Evolutionary conservation across 1,140 invertebrate genomes (phyloP).

Genomic region (Drosophila repleta): DNA sequence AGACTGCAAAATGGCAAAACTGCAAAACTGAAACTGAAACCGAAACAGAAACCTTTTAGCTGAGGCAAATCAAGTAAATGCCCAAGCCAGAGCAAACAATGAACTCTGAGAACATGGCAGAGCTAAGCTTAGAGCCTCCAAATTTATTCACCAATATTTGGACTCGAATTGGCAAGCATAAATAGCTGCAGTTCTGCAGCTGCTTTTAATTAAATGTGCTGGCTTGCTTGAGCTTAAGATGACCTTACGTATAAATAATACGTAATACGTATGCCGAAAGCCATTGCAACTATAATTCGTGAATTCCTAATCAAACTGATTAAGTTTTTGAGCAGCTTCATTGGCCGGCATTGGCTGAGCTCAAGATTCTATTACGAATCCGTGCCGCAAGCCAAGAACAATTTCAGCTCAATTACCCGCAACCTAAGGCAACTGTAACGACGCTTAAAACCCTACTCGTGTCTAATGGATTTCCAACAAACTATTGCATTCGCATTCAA

Average conservation of each 20-base stretch:
- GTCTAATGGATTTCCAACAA: constrained; percentile 40
- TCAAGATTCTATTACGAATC: constrained; percentile 19
- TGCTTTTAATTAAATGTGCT: constrained; percentile 46
- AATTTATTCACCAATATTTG: constrained; percentile 4
- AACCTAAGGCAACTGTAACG: background rate
- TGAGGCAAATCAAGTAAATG: constrained; percentile 16
- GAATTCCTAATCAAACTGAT: background rate
- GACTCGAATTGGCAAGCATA: background rate
- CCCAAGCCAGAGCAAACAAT: background rate
- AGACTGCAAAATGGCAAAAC: constrained; percentile 2
- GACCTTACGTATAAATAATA: constrained; percentile 54
- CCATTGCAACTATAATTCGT: no score
- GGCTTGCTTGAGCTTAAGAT: constrained; percentile 27
- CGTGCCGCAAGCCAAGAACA: background rate
- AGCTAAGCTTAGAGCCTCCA: background rate
- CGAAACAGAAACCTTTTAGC: constrained; percentile 2
- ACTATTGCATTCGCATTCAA: constrained; percentile 33
- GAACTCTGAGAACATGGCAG: background rate
- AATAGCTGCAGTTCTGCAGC: constrained; percentile 8
- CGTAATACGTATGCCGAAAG: no score
- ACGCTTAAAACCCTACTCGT: background rate
- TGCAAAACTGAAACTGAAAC: background rate
- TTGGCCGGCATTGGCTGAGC: background rate
- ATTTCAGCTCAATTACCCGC: background rate
- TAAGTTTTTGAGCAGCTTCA: background rate